Evolutionary conservation across 2,113 vertebrate genomes (phyloP).

Genomic region (Burhinus bistriatus): DNA sequence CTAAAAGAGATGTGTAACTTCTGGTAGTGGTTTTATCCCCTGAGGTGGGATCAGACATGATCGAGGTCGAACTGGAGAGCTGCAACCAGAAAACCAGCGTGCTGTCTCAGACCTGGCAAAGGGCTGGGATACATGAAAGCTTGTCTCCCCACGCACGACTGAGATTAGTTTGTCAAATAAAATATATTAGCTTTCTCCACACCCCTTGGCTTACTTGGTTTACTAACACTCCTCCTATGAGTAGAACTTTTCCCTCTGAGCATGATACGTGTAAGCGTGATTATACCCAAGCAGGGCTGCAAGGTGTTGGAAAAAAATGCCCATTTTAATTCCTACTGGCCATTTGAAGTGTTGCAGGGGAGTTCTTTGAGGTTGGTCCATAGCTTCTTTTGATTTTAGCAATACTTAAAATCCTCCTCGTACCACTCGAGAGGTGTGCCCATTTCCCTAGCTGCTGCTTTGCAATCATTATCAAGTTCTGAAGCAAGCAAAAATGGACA

Average conservation of each 20-base stretch:
- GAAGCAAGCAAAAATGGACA: not conserved
- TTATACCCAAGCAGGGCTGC: not conserved
- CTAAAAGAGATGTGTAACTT: not conserved
- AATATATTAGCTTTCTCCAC: not conserved
- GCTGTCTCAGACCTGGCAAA: not conserved
- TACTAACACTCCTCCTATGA: not conserved
- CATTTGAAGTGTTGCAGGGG: not conserved
- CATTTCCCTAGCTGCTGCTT: not conserved
- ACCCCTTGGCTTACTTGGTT: not conserved
- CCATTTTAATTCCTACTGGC: not conserved
- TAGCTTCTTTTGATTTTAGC: not conserved
- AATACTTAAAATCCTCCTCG: not conserved
- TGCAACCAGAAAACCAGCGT: not conserved
- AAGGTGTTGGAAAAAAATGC: not conserved
- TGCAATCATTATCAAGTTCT: not conserved
- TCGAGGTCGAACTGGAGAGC: not conserved
- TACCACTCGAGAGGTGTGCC: no score
- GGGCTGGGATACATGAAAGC: not conserved
- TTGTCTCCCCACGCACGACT: not conserved
- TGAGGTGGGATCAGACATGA: not conserved
- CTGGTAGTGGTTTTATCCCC: not conserved
- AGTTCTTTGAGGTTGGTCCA: not conserved
- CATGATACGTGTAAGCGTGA: accelerated
- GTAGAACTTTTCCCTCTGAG: not conserved
- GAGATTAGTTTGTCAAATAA: not conserved